phyloP scores from a whole-genome alignment of 2,797 vertebrate genomes.

The Scomberomorus guttatus region DNA sequence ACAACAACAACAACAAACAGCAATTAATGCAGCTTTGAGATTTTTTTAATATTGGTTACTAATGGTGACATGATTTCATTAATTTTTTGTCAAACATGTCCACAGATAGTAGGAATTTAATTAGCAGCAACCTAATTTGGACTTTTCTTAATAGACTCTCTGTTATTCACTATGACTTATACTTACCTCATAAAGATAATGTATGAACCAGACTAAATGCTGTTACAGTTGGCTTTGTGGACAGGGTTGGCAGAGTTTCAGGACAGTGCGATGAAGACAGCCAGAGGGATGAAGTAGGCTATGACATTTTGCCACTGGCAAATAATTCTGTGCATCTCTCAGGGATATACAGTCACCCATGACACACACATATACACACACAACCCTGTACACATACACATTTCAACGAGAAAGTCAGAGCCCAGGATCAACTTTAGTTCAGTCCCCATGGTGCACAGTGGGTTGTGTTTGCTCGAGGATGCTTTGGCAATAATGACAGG shows the following conservation, averaged over 20 bases:
- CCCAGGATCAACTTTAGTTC: slow-evolving; percentile 1
- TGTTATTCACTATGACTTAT: not conserved
- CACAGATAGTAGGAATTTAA: too few species aligned
- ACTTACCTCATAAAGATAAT: slow-evolving; percentile 4
- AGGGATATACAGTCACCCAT: not conserved
- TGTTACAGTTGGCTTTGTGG: not conserved
- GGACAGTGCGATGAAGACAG: slow-evolving; percentile 6
- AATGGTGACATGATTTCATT: too few species aligned
- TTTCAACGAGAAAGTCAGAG: slow-evolving; percentile 5
- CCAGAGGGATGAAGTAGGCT: slow-evolving; percentile 28
- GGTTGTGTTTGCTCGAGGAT: slow-evolving; percentile 28
- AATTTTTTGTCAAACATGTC: too few species aligned
- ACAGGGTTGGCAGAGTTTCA: not conserved
- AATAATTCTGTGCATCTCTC: slow-evolving; percentile 30
- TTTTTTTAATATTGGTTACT: too few species aligned
- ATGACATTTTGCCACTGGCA: slow-evolving; percentile 54
- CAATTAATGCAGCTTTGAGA: too few species aligned
- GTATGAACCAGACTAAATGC: not conserved
- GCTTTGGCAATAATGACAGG: slow-evolving; percentile 33
- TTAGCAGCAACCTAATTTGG: too few species aligned
- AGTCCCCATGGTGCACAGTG: slow-evolving; percentile 27
- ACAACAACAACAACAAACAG: too few species aligned
- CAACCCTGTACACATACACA: not conserved
- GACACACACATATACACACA: not conserved
- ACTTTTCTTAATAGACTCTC: too few species aligned